phyloP scores from a whole-genome alignment of 2,797 vertebrate genomes.

The Melopsittacus undulatus region DNA sequence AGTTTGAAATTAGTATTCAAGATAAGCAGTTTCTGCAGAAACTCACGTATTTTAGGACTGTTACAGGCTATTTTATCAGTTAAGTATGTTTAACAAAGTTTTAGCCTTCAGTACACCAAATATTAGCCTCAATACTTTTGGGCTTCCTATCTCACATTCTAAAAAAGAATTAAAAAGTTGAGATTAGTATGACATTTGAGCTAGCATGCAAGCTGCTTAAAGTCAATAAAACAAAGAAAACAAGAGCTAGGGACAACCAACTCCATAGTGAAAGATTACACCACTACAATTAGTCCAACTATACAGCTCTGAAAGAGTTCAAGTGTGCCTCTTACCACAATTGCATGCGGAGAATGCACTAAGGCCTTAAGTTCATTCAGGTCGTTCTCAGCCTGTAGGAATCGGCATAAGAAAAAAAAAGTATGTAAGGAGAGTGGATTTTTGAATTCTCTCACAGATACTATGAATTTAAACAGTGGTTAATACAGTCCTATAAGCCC shows the following conservation, averaged over 20 bases:
- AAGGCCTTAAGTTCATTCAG: constrained; percentile 99
- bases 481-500: constrained; percentile 76
- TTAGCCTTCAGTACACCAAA: constrained; percentile 42
- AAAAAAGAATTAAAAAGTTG: constrained; percentile 23
- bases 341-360: constrained; percentile 99
- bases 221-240: constrained; percentile 57
- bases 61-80: constrained; percentile 21
- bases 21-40: constrained; percentile 10
- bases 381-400: constrained; percentile 98
- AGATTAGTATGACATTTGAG: constrained; percentile 2
- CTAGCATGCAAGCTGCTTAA: constrained; percentile 44
- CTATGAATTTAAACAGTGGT: constrained; percentile 73
- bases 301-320: constrained; percentile 78
- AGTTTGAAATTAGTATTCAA: not conserved
- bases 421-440: constrained; percentile 68
- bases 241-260: constrained; percentile 21
- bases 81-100: not conserved
- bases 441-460: constrained; percentile 59
- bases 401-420: constrained; percentile 77
- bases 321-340: constrained; percentile 93
- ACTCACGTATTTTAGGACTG: constrained; percentile 31
- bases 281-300: constrained; percentile 77
- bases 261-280: constrained; percentile 67
- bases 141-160: not conserved
- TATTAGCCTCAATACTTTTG: not conserved